A percentile compares a stretch with the other conserved stretches of the same genome.
Evolutionary conservation across 1,140 invertebrate genomes (phyloP).

Genomic region (Zaprionus davidi): DNA sequence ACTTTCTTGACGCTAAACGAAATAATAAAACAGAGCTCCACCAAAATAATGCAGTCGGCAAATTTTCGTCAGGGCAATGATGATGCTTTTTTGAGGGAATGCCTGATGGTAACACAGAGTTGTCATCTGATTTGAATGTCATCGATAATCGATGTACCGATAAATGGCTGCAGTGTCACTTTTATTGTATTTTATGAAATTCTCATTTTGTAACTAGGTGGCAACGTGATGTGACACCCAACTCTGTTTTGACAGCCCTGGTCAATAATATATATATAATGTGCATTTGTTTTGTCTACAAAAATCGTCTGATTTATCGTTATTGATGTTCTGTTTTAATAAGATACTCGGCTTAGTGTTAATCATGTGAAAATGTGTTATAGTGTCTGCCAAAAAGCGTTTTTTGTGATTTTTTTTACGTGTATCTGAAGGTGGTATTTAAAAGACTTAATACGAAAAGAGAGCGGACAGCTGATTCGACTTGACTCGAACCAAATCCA

Average conservation of each 20-base stretch:
- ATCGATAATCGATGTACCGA: constrained; percentile 29
- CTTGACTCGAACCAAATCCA: constrained; percentile 23
- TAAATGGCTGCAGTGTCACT: constrained; percentile 3
- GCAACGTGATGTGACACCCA: constrained; percentile 10
- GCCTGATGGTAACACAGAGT: constrained; percentile 23
- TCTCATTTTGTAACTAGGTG: constrained; percentile 2
- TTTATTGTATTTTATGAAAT: neutral
- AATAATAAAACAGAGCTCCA: constrained; percentile 7
- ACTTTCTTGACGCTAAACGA: constrained; percentile 2
- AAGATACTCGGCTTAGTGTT: constrained; percentile 33
- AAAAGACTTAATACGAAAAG: constrained; percentile 29
- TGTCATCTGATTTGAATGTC: constrained; percentile 6
- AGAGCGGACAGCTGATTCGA: constrained; percentile 65
- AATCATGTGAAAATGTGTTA: constrained; percentile 44
- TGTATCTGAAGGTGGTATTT: constrained; percentile 16
- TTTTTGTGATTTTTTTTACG: constrained; percentile 40
- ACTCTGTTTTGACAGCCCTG: constrained; percentile 52
- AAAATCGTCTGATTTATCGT: constrained; percentile 50
- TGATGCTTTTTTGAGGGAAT: constrained; percentile 71
- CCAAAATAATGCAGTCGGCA: constrained; percentile 39
- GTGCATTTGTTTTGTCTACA: constrained; percentile 74
- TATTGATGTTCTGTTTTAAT: constrained; percentile 35
- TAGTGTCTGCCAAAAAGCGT: constrained; percentile 16
- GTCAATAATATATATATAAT: constrained; percentile 52
- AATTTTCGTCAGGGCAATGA: constrained; percentile 60